Conservation (phyloP, 2,113 vertebrate genomes). For the Athene cunicularia region DNA sequence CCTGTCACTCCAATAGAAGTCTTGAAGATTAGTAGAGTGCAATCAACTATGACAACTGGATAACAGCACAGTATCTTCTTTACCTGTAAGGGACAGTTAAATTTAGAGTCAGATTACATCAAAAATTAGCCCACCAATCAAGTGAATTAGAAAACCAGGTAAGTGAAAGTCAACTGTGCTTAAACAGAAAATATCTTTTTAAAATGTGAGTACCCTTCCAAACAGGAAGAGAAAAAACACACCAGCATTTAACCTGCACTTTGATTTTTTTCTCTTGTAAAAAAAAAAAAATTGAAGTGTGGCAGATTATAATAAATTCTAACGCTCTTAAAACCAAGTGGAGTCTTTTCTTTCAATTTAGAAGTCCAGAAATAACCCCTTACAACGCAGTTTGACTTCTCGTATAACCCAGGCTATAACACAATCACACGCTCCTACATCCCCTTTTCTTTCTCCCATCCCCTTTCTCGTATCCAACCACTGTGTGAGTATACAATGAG, state of each 20-base stretch:
- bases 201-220: background rate
- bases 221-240: background rate
- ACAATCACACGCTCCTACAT: background rate
- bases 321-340: background rate
- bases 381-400: background rate
- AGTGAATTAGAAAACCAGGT: background rate
- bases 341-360: background rate
- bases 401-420: background rate
- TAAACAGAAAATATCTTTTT: background rate
- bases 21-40: background rate
- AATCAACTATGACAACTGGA: background rate
- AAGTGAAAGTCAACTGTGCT: background rate
- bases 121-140: background rate
- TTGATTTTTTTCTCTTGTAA: background rate
- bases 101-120: background rate
- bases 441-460: background rate
- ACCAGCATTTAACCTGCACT: background rate
- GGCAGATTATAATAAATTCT: background rate
- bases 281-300: background rate
- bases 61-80: background rate
- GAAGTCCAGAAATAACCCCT: background rate
- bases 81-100: background rate
- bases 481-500: background rate
- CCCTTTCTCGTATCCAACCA: background rate
- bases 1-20: background rate